A percentile compares a stretch with the other conserved stretches of the same genome.
phyloP scores from a whole-genome alignment of 2,888 invertebrate species.

The Acanthosepion esculentum region DNA sequence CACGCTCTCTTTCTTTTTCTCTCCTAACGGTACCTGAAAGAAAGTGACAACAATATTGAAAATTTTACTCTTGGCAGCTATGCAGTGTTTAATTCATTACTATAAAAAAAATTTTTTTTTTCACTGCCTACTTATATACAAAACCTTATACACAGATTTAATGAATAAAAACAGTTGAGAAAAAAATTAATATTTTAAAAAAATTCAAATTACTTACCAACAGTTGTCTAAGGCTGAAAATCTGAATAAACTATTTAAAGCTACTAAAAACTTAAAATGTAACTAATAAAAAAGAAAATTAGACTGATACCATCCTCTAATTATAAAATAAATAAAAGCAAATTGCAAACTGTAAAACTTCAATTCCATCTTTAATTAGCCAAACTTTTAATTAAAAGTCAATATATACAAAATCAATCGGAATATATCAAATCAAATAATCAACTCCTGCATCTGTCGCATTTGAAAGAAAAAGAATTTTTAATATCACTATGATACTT shows the following conservation, averaged over 20 bases:
- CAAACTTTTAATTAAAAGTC: no score
- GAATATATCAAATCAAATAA: background rate
- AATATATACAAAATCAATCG: background rate
- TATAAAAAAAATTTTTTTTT: background rate
- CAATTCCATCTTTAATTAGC: background rate
- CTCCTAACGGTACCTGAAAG: constrained; percentile 60
- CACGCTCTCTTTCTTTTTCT: constrained; percentile 66
- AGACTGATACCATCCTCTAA: background rate
- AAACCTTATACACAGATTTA: background rate
- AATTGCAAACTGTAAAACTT: background rate
- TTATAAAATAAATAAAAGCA: background rate
- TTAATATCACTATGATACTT: no score
- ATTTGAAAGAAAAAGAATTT: no score
- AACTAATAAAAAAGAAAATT: background rate
- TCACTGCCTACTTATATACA: background rate
- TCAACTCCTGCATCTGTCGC: no score
- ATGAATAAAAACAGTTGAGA: background rate
- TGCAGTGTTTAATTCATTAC: background rate
- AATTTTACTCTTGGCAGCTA: background rate
- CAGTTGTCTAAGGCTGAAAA: background rate
- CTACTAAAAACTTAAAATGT: background rate
- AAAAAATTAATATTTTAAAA: background rate
- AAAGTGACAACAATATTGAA: constrained; percentile 11
- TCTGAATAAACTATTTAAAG: no score
- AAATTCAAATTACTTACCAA: background rate